Evolutionary conservation across 2,888 invertebrate genomes (phyloP).

Genomic region (Hydrotaea diabolus): DNA sequence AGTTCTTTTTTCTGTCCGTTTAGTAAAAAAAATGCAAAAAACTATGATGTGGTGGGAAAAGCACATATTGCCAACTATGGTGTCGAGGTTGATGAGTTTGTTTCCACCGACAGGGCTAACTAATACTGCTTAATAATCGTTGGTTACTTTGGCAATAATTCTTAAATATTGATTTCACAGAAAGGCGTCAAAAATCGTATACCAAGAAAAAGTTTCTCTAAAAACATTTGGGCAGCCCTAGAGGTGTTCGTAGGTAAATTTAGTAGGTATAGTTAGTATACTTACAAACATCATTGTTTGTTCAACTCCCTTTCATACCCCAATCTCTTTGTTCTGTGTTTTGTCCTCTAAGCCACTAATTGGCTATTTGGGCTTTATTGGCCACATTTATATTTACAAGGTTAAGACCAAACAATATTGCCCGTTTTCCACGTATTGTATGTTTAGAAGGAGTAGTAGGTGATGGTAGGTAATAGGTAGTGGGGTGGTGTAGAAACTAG

Average conservation of each 20-base stretch:
- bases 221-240: not conserved
- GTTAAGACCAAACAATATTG: constrained; percentile 30
- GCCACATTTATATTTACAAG: constrained; percentile 40
- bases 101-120: not conserved
- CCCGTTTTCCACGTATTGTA: not conserved
- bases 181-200: constrained; percentile 28
- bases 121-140: not conserved
- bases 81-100: too few species aligned
- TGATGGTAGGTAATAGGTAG: too few species aligned
- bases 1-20: not conserved
- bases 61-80: not conserved
- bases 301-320: not conserved
- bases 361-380: constrained; percentile 48
- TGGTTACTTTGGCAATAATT: constrained; percentile 48
- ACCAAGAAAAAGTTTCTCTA: not conserved
- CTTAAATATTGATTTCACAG: constrained; percentile 46
- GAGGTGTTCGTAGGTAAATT: not conserved
- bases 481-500: too few species aligned
- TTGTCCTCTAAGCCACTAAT: constrained; percentile 14
- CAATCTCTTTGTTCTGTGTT: not conserved
- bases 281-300: not conserved
- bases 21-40: not conserved
- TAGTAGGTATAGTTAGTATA: too few species aligned
- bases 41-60: not conserved
- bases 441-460: too few species aligned